Conservation (phyloP, 2,888 invertebrate genomes). For the Drosophila phalerata region DNA sequence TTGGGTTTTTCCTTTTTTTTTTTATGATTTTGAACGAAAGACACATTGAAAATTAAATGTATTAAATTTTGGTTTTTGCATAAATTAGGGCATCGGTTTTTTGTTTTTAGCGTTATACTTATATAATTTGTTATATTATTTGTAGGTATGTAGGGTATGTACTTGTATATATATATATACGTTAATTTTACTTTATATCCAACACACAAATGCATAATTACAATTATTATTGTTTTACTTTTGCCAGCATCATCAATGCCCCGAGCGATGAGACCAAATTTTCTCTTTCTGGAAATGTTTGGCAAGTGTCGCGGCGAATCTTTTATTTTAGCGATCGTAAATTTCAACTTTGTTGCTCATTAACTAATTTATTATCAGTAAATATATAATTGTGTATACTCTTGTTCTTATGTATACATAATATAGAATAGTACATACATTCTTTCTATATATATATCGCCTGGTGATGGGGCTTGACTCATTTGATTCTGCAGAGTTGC, state of each 20-base stretch:
- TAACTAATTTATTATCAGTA: slow-evolving; percentile 75
- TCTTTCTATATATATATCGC: slow-evolving; percentile 31
- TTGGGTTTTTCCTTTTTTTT: slow-evolving; percentile 44
- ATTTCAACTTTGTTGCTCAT: slow-evolving; percentile 50
- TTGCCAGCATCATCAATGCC: slow-evolving; percentile 42
- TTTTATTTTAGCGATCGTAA: slow-evolving; percentile 48
- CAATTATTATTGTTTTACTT: slow-evolving; percentile 78
- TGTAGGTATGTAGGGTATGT: slow-evolving; percentile 43
- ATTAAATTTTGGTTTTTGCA: slow-evolving; percentile 71
- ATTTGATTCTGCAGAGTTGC: slow-evolving; percentile 26
- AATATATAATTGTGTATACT: slow-evolving; percentile 63
- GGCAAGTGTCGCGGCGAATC: slow-evolving; percentile 41
- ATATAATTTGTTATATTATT: slow-evolving; percentile 59
- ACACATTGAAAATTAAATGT: slow-evolving; percentile 83
- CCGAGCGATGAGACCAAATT: slow-evolving; percentile 21
- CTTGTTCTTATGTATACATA: slow-evolving; percentile 56
- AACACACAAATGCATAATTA: slow-evolving; percentile 80
- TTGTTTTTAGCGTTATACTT: slow-evolving; percentile 63
- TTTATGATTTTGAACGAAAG: slow-evolving; percentile 83
- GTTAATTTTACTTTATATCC: slow-evolving; percentile 44
- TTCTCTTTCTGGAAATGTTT: slow-evolving; percentile 48
- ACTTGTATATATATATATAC: slow-evolving; percentile 52
- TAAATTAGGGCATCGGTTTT: slow-evolving; percentile 70
- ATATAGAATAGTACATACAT: slow-evolving; percentile 61
- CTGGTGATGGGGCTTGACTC: slow-evolving; percentile 70